Evolutionary conservation across 2,888 invertebrate species (phyloP).

Genomic region (Aleiodes testaceus): DNA sequence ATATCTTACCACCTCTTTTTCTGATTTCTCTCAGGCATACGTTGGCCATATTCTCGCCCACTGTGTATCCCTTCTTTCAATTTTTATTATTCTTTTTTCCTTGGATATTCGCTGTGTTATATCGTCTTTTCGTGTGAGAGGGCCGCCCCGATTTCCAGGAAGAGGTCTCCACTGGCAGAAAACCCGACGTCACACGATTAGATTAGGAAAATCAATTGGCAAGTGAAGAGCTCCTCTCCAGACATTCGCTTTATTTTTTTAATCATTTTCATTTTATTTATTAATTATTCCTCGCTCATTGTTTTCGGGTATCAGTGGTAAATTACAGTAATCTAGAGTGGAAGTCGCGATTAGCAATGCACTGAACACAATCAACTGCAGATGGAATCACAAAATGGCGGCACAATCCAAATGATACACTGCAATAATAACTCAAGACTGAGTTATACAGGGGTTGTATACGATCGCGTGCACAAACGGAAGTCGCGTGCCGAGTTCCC

Average conservation of each 20-base stretch:
- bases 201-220: constrained; percentile 60
- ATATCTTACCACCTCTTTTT: constrained; percentile 46
- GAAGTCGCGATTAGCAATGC: constrained; percentile 30
- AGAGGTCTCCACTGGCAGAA: constrained; percentile 53
- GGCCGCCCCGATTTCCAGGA: constrained; percentile 66
- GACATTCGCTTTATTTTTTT: constrained; percentile 18
- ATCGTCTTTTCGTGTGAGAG: not conserved
- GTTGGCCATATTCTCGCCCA: constrained; percentile 42
- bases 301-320: too few species aligned
- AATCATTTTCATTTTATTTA: not conserved
- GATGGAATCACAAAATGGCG: constrained; percentile 15
- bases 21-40: constrained; percentile 10
- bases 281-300: not conserved
- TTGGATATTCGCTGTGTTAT: constrained; percentile 3
- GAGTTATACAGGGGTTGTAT: constrained; percentile 13
- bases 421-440: constrained; percentile 1
- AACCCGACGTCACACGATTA: constrained; percentile 59
- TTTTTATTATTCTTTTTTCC: constrained; percentile 25
- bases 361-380: not conserved
- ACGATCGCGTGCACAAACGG: constrained; percentile 51
- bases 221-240: constrained; percentile 49
- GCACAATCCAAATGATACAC: constrained; percentile 13
- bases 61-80: constrained; percentile 30
- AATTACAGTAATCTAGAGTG: constrained; percentile 21
- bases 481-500: constrained; percentile 56